Evolutionary conservation across 2,797 vertebrate genomes (phyloP), one percentile per base, ranked within the genome.

Genomic region (Setipinna tenuifilis): DNA sequence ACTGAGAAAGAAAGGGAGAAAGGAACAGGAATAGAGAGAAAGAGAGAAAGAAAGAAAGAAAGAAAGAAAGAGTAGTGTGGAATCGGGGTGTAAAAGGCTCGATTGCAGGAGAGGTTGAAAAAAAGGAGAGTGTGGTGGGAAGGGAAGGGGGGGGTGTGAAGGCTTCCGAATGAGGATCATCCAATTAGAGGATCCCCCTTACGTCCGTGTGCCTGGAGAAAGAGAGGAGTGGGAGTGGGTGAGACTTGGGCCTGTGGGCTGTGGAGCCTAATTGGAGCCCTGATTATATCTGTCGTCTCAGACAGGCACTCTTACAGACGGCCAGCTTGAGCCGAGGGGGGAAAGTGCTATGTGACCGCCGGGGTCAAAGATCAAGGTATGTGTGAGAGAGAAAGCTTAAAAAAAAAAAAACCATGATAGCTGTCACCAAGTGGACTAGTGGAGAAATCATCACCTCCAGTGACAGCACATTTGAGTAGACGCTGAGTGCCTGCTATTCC

Each of bases 81-180:
- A 91, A 86, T 88, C 85, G 9, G 87, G 61, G 83, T 91, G 65
- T 93, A 88, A 95, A 94, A 94, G 90, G 89, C 88, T 87, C 48
- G 81, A 83, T 92, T 89, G 91, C 87, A 80, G 89, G 89, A 90
- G 90, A 75, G 31, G 10, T 25, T 35, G 14, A 9, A 35, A 75
- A 75, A 19, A 17, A 71, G 23, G 23, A 71, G 25, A 14, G 11
- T 11, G 68, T 28, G 28, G 28, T 17, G 17, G 71, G 31, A 41
- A 14, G 71, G 71, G 89, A 90, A 83, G 57, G 83, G 86, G 82
- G 44, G 86, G 89, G 87, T 87, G 85, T 46, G 83, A 90, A 83
- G 84, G 87, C 88, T 91, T 87, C 46, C 87, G 90, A 90, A 87
- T 91, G 85, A 94, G 89, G 85, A 90, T 94, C 90, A 89, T 88